Conservation (phyloP, 2,888 invertebrate genomes). For the Netelia inedita region DNA sequence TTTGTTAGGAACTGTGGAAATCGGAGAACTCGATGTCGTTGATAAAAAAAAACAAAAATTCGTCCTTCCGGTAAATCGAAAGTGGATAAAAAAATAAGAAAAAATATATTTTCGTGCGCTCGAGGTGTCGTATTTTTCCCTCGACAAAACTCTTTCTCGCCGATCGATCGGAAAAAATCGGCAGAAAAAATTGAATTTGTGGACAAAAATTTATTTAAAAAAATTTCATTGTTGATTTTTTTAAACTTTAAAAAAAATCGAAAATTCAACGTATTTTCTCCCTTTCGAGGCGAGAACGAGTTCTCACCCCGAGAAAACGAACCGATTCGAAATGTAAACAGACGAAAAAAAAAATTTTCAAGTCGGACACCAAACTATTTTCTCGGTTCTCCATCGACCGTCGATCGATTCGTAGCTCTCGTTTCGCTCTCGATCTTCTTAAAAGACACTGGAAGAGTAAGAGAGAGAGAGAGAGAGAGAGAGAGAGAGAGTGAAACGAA, state of each 20-base stretch:
- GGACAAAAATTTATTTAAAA: not conserved
- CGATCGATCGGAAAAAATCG: too few relatives aligned
- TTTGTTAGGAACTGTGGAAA: constrained; percentile 70
- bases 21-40: constrained; percentile 26
- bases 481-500: constrained; percentile 38
- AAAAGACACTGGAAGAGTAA: constrained; percentile 9
- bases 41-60: not conserved
- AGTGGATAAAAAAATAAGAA: not conserved
- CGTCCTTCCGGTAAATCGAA: constrained; percentile 34
- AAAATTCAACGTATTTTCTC: not conserved
- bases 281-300: not conserved
- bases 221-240: constrained; percentile 4
- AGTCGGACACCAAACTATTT: constrained; percentile 26
- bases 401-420: constrained; percentile 26
- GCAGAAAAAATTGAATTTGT: too few relatives aligned
- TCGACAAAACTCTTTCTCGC: not conserved
- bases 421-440: constrained; percentile 23
- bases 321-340: constrained; percentile 1
- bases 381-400: constrained; percentile 19
- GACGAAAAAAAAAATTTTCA: not conserved
- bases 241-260: not conserved
- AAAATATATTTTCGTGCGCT: not conserved
- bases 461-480: constrained; percentile 23
- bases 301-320: not conserved
- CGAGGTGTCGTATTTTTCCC: not conserved